These are phyloP conservation scores for Hylaea fasciaria DNA, from an alignment of 2,888 invertebrate species.

Conservation along the genomic window DNA sequence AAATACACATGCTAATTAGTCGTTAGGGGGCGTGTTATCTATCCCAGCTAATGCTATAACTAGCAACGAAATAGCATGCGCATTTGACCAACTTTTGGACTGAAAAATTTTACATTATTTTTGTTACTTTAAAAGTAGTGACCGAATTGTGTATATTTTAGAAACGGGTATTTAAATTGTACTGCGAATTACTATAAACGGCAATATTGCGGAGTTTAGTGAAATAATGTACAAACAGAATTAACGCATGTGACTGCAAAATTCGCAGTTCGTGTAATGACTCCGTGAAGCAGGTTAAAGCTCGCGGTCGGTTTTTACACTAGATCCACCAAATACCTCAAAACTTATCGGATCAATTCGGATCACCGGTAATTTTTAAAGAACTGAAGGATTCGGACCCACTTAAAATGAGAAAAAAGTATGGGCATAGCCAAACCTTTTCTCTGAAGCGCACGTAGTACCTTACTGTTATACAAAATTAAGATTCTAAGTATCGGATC, in stretches of 20 bases:
- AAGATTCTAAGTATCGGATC: too few species aligned
- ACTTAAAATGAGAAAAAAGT: too few species aligned
- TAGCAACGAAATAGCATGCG: conserved; percentile 1
- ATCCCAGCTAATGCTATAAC: background rate
- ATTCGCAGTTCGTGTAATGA: conserved; percentile 26
- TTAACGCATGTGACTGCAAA: conserved; percentile 25
- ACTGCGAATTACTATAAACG: conserved; percentile 1
- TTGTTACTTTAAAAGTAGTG: conserved; percentile 27
- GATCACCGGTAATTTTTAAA: too few species aligned
- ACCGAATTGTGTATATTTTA: conserved; percentile 9
- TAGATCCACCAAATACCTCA: too few species aligned
- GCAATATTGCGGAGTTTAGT: conserved; percentile 9
- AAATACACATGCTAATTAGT: conserved; percentile 1
- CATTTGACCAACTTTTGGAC: background rate
- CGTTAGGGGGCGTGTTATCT: background rate
- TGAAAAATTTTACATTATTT: background rate
- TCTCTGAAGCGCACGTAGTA: too few species aligned
- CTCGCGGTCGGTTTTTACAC: too few species aligned
- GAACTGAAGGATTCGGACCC: too few species aligned
- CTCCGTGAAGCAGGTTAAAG: conserved; percentile 1
- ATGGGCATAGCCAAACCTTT: too few species aligned
- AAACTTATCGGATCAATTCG: too few species aligned
- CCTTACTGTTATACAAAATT: too few species aligned
- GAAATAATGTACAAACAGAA: conserved; percentile 5
- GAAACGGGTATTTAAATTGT: conserved; percentile 4